Evolutionary conservation across 1,140 invertebrate genomes (phyloP), one percentile per base, ranked within the genome.

Genomic region (Daktulosphaira vitifoliae): DNA sequence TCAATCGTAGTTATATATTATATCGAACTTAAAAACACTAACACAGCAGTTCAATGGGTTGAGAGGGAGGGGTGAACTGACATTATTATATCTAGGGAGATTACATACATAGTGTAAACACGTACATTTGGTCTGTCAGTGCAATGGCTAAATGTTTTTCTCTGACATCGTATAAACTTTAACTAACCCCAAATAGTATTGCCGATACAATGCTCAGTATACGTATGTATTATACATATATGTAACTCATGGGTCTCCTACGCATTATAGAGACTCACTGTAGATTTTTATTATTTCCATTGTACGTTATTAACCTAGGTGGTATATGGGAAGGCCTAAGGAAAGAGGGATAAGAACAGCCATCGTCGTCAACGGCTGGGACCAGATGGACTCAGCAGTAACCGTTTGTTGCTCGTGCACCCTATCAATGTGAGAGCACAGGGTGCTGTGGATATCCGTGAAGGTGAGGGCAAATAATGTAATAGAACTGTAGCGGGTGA

Each of bases 221-320:
- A 3, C 5, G 18, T n/a, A n/a, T n/a, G n/a, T n/a, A n/a, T n/a
- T n/a, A n/a, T n/a, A n/a, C n/a, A n/a, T n/a, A n/a, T n/a, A n/a
- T n/a, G n/a, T n/a, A n/a, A n/a, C n/a, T n/a, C n/a, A n/a, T n/a
- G n/a, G n/a, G n/a, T n/a, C n/a, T n/a, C n/a, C n/a, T n/a, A n/a
- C n/a, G n/a, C n/a, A n/a, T n/a, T n/a, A n/a, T n/a, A n/a, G n/a
- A n/a, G n/a, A 33, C 29, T 25, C 33, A n/a, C 13, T 37, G 38
- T 56, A 37, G 26, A 16, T 48, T 62, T 62, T 62, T 62, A 62
- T 62, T 48, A 39, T 62, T 62, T 62, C 16, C 29, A 33, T 33
- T 33, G 5, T 33, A 33, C 5, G 42, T 62, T 48, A 48, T 62
- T 62, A 62, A 62, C 56, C 56, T 46, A 2, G 26, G 3, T 7